Base-by-base conservation (phyloP, 2,888 invertebrate species). In the Zaprionus obscuricornis region DNA sequence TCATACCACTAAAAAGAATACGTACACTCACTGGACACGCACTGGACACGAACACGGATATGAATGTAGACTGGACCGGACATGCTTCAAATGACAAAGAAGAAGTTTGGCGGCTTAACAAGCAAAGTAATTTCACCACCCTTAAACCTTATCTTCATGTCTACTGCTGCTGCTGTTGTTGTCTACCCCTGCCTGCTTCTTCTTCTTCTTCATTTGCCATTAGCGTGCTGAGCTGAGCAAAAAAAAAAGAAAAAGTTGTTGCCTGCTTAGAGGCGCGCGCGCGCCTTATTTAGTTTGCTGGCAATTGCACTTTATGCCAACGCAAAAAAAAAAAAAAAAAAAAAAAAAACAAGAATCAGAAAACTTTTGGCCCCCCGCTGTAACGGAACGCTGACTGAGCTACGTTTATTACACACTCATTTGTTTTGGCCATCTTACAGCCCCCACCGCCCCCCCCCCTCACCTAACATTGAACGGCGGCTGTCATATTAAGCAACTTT, bases 401-500 rank as follows among this genome's bases (percentile, higher is more conserved):
- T 62, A 54, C 84, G 81, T 78, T 78, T 78, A 82, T 82, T 82
- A 77, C 85, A 60, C 85, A 72, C 75, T 79, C 82, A 79, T 81
- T 85, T 85, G 83, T 76, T 82, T 74, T 66, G 31, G 40, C 37
- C 39, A 39, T 26, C 49, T 60, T 46, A 16, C 65, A 52, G 36
- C 26, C 45, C 37, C 52, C 39, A 27, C n/a, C n/a, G n/a, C n/a
- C n/a, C n/a, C n/a, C n/a, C n/a, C n/a, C n/a, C n/a, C n/a, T n/a
- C n/a, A n/a, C n/a, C n/a, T n/a, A 47, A 52, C 69, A 73, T 51
- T 29, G 11, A 22, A 2, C 22, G 20, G 45, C 40, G 46, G 52
- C 72, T 64, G 65, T 78, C 82, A 78, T 85, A 85, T 81, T 85
- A 81, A 85, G 85, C 83, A 85, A 85, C 75, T 85, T 81, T 78